A percentile compares a stretch with the other conserved stretches of the same genome.
Conservation (phyloP, 2,888 invertebrate species). For the Tipula lateralis region DNA sequence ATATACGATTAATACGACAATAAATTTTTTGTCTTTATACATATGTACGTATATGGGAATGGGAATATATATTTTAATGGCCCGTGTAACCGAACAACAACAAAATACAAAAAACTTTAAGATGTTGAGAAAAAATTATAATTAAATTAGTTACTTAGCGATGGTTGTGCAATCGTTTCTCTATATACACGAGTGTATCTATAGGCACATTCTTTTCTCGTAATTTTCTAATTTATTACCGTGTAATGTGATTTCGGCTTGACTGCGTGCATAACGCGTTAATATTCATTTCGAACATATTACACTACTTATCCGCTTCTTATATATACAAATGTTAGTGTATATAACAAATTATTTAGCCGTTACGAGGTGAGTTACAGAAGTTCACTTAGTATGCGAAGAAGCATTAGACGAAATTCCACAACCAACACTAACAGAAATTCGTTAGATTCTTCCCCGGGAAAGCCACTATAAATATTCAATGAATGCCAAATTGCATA, state of each 20-base stretch:
- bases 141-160: slow-evolving; percentile 13
- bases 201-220: background rate
- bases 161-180: background rate
- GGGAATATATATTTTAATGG: slow-evolving; percentile 11
- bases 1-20: background rate
- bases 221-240: background rate
- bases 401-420: too few relatives aligned
- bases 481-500: too few relatives aligned
- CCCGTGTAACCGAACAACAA: background rate
- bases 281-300: background rate
- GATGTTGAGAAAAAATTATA: background rate
- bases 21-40: background rate
- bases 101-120: background rate
- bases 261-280: background rate
- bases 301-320: background rate
- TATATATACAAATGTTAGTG: background rate
- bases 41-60: background rate
- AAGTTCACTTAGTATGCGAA: too few relatives aligned
- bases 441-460: too few relatives aligned
- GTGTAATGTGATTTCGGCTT: background rate
- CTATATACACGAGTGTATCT: background rate
- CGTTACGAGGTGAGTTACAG: too few relatives aligned
- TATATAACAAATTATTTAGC: background rate
- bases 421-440: too few relatives aligned
- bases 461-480: too few relatives aligned